Conservation (phyloP, 2,888 invertebrate species). For the Physocephala rufipes region DNA sequence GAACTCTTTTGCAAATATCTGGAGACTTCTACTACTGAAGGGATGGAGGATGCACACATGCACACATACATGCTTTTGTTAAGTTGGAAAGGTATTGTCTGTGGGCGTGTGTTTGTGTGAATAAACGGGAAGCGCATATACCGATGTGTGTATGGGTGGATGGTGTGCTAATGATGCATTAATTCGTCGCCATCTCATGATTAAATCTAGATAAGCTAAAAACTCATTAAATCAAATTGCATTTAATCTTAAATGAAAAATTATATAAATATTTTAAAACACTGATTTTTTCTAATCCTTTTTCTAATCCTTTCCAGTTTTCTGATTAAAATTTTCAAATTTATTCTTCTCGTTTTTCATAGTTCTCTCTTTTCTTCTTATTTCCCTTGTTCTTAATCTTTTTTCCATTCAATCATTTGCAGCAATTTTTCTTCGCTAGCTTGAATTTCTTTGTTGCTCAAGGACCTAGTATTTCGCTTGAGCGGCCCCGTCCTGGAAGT, state of each 20-base stretch:
- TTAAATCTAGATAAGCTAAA: slow-evolving; percentile 29
- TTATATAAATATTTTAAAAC: slow-evolving; percentile 18
- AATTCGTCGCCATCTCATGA: slow-evolving; percentile 32
- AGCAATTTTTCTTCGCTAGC: slow-evolving; percentile 51
- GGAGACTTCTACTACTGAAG: too few species aligned
- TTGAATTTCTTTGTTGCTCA: slow-evolving; percentile 69
- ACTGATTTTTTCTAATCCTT: not conserved
- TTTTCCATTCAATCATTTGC: slow-evolving; percentile 27
- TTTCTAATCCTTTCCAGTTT: too few species aligned
- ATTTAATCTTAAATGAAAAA: slow-evolving; percentile 24
- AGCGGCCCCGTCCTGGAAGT: slow-evolving; percentile 69
- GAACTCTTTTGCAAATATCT: too few species aligned
- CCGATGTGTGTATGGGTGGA: slow-evolving; percentile 8
- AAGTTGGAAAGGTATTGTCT: not conserved
- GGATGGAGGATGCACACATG: too few species aligned
- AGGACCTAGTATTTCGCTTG: slow-evolving; percentile 68
- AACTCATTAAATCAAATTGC: slow-evolving; percentile 33
- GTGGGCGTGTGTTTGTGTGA: slow-evolving; percentile 23
- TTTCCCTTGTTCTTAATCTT: slow-evolving; percentile 1
- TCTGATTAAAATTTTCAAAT: too few species aligned
- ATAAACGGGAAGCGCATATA: too few species aligned
- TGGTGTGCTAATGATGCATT: slow-evolving; percentile 30
- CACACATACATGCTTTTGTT: not conserved
- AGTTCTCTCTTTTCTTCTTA: not conserved
- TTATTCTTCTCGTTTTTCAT: too few species aligned